Percentiles rank a stretch among this genome's conserved stretches.
Evolutionary conservation across 1,140 invertebrate genomes (phyloP).

Genomic region (Scylla paramamosain): DNA sequence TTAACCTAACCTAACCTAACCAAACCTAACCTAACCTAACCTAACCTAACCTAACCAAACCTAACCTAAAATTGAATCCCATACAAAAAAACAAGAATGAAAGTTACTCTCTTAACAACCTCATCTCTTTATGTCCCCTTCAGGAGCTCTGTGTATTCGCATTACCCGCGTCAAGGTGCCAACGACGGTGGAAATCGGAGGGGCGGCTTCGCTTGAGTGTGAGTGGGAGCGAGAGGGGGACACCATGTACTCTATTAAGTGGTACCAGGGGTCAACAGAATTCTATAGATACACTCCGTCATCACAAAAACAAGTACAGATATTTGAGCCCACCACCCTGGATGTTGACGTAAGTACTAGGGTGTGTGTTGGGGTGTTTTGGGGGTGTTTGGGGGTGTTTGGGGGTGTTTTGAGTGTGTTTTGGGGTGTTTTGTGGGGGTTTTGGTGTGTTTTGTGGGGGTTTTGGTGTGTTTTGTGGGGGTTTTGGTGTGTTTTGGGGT

Average conservation of each 20-base stretch:
- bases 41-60: too few relatives aligned
- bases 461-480: too few relatives aligned
- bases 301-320: conserved; percentile 3
- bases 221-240: conserved; percentile 37
- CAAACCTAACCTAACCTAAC: too few relatives aligned
- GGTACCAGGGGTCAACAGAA: conserved; percentile 40
- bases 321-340: conserved; percentile 31
- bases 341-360: conserved; percentile 44
- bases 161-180: conserved; percentile 26
- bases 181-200: background rate
- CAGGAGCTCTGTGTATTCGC: background rate
- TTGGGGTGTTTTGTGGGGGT: too few relatives aligned
- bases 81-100: too few relatives aligned
- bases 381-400: background rate
- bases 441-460: background rate
- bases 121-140: too few relatives aligned
- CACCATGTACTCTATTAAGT: conserved; percentile 46
- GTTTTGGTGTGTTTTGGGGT: too few relatives aligned
- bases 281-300: conserved; percentile 42
- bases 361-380: too few relatives aligned
- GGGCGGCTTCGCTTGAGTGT: background rate
- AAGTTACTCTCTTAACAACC: too few relatives aligned
- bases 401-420: background rate
- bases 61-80: too few relatives aligned
- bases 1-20: too few relatives aligned